phyloP scores from a whole-genome alignment of 2,113 vertebrate genomes.

The Saccopteryx bilineata region DNA sequence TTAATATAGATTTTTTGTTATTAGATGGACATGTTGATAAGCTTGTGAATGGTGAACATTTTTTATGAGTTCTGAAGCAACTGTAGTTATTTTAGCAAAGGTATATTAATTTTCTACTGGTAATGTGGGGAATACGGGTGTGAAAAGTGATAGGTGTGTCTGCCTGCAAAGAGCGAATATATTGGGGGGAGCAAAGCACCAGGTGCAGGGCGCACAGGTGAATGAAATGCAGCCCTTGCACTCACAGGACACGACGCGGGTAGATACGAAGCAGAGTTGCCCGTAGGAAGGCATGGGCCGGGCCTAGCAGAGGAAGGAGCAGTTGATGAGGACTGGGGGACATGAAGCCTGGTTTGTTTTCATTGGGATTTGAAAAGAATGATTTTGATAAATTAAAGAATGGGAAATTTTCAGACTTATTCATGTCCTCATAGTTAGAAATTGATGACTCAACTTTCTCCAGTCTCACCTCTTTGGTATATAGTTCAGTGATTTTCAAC shows the following conservation, averaged over 20 bases:
- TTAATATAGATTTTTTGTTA: background rate
- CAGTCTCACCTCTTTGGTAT: background rate
- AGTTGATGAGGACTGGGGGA: background rate
- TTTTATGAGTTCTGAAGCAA: conserved; percentile 12
- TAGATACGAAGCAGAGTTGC: background rate
- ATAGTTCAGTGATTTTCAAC: background rate
- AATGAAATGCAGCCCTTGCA: background rate
- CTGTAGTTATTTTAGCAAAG: background rate
- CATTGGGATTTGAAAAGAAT: background rate
- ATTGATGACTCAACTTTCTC: background rate
- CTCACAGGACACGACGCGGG: background rate
- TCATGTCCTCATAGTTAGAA: background rate
- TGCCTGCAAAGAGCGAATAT: background rate
- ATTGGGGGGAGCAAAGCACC: background rate
- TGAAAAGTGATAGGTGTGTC: background rate
- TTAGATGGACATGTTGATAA: background rate
- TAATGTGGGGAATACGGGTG: background rate
- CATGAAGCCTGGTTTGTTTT: background rate
- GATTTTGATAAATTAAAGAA: background rate
- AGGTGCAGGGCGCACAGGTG: background rate
- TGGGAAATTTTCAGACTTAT: background rate
- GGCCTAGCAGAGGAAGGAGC: background rate
- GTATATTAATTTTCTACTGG: background rate
- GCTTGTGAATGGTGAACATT: background rate
- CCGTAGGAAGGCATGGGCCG: background rate